A percentile compares a stretch with the other conserved stretches of the same genome.
Evolutionary conservation across 1,140 invertebrate species (phyloP).

Genomic region (Zaprionus davidi): DNA sequence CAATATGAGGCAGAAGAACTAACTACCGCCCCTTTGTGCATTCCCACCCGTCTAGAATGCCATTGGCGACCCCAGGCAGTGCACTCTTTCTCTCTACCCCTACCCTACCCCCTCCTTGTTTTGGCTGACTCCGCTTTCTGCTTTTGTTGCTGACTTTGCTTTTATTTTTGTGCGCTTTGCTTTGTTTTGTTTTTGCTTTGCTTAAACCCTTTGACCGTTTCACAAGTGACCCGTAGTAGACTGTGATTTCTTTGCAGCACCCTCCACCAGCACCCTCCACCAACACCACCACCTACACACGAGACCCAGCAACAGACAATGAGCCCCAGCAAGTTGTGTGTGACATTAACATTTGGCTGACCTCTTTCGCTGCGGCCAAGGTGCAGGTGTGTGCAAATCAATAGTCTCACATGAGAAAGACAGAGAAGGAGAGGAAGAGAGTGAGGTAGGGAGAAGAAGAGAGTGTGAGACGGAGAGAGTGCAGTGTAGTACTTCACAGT

Average conservation of each 20-base stretch:
- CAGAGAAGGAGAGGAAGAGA: too few relatives aligned
- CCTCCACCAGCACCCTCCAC: constrained; percentile 22
- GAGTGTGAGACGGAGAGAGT: background rate
- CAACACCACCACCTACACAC: background rate
- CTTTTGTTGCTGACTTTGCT: constrained; percentile 33
- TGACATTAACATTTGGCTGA: constrained; percentile 81
- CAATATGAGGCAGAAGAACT: background rate
- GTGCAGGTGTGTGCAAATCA: constrained; percentile 78
- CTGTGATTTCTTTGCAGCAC: constrained; percentile 72
- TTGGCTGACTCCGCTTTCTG: background rate
- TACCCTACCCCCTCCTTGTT: background rate
- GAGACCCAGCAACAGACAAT: constrained; percentile 45
- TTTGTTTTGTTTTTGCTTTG: constrained; percentile 37
- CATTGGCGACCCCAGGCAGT: constrained; percentile 6
- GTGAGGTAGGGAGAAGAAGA: background rate
- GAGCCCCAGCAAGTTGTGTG: constrained; percentile 40
- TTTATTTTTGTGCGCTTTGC: constrained; percentile 31
- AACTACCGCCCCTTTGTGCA: constrained; percentile 27
- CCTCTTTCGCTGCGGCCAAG: constrained; percentile 77
- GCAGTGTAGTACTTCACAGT: background rate
- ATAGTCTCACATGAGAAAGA: constrained; percentile 42
- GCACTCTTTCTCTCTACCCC: background rate
- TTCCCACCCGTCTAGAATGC: constrained; percentile 73
- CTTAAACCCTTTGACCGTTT: constrained; percentile 74
- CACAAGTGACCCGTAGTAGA: constrained; percentile 69